Base-by-base conservation (phyloP, 2,888 invertebrate genomes). In the Scaptomyza polygonia region DNA sequence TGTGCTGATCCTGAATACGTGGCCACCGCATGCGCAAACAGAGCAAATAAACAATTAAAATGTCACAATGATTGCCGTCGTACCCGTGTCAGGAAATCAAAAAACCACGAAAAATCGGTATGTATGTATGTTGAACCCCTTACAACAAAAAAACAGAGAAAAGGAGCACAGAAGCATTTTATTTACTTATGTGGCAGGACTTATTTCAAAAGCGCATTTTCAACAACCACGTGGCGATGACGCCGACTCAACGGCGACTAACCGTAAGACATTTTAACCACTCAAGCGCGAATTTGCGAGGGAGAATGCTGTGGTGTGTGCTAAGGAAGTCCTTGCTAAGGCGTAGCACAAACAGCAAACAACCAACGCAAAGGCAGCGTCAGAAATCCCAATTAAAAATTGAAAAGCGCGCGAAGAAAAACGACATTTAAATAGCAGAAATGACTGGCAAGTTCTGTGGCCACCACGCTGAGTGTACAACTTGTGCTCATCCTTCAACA, bases 1-100 rank as follows among this genome's bases (percentile, higher is more conserved):
- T 27, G 45, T 16, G 14, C 12, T 6, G 32, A 43, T 42, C 21
- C 12, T 29, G 63, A 53, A 62, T 40, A 42, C 39, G n/a, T 21
- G 39, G 49, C 45, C 40, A 44, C 42, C 52, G 70, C 68, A 52
- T 69, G 58, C 67, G 68, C 73, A 82, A 76, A 82, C 83, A 69
- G 69, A 29, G 88, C 87, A 85, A 86, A 86, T 86, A 86, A 86
- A 86, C 86, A 86, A 86, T 86, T 86, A 86, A 86, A 86, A 88
- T 86, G 86, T 86, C 86, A 86, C 86, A 88, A 88, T 82, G 86
- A 88, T 86, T 88, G 88, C 73, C 78, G 64, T 67, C 73, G 82
- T 79, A 87, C 88, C 86, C 86, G 87, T 86, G 88, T 86, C 86
- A 86, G 86, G 80, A 75, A 86, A 86, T 86, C 83, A 86, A 84